Evolutionary conservation across 2,113 vertebrate species (phyloP).

Genomic region (Corythornis vintsioides): DNA sequence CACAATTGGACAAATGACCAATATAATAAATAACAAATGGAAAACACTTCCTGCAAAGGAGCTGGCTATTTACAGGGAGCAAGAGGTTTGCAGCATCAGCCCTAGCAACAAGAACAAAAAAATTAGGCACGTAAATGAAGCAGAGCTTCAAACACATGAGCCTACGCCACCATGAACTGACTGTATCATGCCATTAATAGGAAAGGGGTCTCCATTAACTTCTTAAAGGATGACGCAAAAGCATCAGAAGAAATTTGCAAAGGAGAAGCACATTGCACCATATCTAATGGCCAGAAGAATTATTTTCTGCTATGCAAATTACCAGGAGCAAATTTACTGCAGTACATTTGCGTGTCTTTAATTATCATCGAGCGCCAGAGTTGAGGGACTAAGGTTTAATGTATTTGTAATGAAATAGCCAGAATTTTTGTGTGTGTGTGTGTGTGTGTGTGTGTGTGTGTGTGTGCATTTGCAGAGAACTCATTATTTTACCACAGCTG

Average conservation of each 20-base stretch:
- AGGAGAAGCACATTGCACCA: neutral
- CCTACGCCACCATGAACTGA: neutral
- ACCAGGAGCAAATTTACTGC: slow-evolving; percentile 48
- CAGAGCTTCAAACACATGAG: neutral
- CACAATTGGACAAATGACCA: neutral
- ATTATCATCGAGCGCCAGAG: slow-evolving; percentile 58
- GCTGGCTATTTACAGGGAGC: neutral
- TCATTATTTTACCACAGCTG: slow-evolving; percentile 59
- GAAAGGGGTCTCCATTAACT: slow-evolving; percentile 43
- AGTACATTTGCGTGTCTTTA: slow-evolving; percentile 55
- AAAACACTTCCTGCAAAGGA: neutral
- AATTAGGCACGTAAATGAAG: neutral
- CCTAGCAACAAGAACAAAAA: slow-evolving; percentile 23
- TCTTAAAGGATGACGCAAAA: slow-evolving; percentile 23
- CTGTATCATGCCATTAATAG: slow-evolving; percentile 46
- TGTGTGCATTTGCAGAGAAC: slow-evolving; percentile 10
- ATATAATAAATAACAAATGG: neutral
- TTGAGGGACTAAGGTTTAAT: slow-evolving; percentile 34
- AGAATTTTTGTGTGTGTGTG: slow-evolving; percentile 41
- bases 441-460: too few species aligned
- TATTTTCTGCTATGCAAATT: slow-evolving; percentile 66
- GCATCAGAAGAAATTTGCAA: slow-evolving; percentile 18
- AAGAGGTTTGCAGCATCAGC: slow-evolving; percentile 1
- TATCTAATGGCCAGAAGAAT: slow-evolving; percentile 69
- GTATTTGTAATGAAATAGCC: slow-evolving; percentile 58